Conservation (phyloP, 2,888 invertebrate genomes). For the Rotaria socialis region DNA sequence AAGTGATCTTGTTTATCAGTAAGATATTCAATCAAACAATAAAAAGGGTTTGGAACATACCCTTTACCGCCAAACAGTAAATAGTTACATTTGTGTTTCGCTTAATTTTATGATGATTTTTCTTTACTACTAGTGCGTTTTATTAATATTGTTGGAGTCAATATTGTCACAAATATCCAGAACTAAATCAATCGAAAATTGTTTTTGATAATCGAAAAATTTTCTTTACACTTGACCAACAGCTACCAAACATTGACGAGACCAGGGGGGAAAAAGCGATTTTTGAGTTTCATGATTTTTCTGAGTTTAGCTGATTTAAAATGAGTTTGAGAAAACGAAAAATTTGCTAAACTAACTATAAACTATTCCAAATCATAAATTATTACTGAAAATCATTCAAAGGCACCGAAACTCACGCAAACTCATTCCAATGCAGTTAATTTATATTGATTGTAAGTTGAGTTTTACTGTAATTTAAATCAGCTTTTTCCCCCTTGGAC, state of each 20-base stretch:
- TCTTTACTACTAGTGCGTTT: not conserved
- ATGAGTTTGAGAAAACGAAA: too few species aligned
- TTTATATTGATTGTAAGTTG: too few species aligned
- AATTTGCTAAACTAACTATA: too few species aligned
- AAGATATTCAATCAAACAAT: not conserved
- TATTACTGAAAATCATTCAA: too few species aligned
- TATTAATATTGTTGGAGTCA: not conserved
- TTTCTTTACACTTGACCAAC: not conserved
- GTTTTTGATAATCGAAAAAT: not conserved
- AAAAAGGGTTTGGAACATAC: not conserved
- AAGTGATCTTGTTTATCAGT: not conserved
- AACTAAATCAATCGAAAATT: not conserved
- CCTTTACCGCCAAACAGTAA: not conserved
- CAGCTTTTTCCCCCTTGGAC: too few species aligned
- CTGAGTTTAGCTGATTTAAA: too few species aligned
- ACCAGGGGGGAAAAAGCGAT: too few species aligned
- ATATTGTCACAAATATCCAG: not conserved
- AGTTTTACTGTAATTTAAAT: too few species aligned
- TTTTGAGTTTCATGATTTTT: too few species aligned
- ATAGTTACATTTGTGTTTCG: not conserved
- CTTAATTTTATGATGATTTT: not conserved
- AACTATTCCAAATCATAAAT: too few species aligned
- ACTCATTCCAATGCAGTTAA: too few species aligned
- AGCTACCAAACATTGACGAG: not conserved
- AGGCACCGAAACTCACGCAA: too few species aligned